A percentile compares a stretch with the other conserved stretches of the same genome.
Conservation (phyloP, 2,113 vertebrate species). For the Pachycephala philippinensis region DNA sequence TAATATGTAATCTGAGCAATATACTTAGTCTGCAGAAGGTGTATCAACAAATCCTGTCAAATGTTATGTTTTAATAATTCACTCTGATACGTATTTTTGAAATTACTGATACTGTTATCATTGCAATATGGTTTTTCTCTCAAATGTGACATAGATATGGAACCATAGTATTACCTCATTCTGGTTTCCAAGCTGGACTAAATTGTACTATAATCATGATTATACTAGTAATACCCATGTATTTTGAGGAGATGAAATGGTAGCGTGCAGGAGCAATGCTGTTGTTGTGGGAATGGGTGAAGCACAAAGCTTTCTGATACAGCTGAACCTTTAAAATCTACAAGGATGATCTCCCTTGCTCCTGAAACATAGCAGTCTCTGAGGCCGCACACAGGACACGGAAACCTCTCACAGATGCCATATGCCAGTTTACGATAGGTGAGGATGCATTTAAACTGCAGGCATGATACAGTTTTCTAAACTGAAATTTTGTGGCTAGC, state of each 20-base stretch:
- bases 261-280: neutral
- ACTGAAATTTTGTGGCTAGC: neutral
- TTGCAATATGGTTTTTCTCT: neutral
- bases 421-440: neutral
- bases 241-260: neutral
- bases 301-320: neutral
- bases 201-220: neutral
- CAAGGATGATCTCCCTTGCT: neutral
- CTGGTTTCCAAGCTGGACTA: neutral
- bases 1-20: neutral
- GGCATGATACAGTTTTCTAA: neutral
- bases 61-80: neutral
- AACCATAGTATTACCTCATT: neutral
- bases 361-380: neutral
- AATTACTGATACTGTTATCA: neutral
- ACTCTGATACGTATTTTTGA: neutral
- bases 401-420: neutral
- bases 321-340: neutral
- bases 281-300: neutral
- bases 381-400: too few relatives aligned
- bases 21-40: neutral
- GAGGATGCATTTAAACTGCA: neutral
- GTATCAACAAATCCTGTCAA: neutral
- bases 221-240: neutral
- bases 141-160: neutral